Percentiles rank a stretch among this genome's conserved stretches.
These are phyloP conservation scores for Sinella curviseta DNA, from an alignment of 1,140 invertebrate genomes.

Conservation along the genomic window DNA sequence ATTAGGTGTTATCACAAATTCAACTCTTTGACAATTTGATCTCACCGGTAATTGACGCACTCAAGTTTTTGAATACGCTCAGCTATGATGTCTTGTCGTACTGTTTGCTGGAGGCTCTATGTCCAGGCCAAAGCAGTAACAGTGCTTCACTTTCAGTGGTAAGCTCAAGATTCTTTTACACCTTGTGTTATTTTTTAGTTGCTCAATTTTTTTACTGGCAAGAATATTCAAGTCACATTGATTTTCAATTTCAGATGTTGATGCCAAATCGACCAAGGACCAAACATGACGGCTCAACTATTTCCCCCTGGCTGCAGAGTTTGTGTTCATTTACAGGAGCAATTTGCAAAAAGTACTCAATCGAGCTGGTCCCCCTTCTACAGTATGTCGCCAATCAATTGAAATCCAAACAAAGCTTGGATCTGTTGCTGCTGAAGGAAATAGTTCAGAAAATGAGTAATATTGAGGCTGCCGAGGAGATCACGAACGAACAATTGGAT, in stretches of 20 bases:
- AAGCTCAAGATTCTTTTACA: neutral
- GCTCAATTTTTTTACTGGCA: neutral
- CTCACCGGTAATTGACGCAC: constrained; percentile 91
- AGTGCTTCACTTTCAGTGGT: constrained; percentile 19
- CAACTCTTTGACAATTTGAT: constrained; percentile 97
- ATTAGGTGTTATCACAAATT: constrained; percentile 79
- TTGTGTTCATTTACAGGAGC: constrained; percentile 91
- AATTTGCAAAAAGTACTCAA: constrained; percentile 95
- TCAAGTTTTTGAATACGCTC: constrained; percentile 93
- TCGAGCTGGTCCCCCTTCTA: constrained; percentile 90
- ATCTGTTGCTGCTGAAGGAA: constrained; percentile 93
- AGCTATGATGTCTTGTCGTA: constrained; percentile 96
- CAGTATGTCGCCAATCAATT: constrained; percentile 97
- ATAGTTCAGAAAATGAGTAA: constrained; percentile 99
- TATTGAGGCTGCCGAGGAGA: constrained; percentile 93
- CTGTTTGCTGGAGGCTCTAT: constrained; percentile 90
- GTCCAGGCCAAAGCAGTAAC: constrained; percentile 55
- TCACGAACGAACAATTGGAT: constrained; percentile 93
- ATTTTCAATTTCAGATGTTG: constrained; percentile 14
- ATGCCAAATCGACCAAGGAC: constrained; percentile 63
- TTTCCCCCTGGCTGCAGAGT: constrained; percentile 89
- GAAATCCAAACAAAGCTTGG: constrained; percentile 92
- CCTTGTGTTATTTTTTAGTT: neutral
- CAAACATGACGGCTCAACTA: constrained; percentile 91
- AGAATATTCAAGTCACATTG: neutral